These are phyloP conservation scores for Hydropsyche betteni DNA, from an alignment of 2,888 invertebrate genomes.

Conservation along the genomic window DNA sequence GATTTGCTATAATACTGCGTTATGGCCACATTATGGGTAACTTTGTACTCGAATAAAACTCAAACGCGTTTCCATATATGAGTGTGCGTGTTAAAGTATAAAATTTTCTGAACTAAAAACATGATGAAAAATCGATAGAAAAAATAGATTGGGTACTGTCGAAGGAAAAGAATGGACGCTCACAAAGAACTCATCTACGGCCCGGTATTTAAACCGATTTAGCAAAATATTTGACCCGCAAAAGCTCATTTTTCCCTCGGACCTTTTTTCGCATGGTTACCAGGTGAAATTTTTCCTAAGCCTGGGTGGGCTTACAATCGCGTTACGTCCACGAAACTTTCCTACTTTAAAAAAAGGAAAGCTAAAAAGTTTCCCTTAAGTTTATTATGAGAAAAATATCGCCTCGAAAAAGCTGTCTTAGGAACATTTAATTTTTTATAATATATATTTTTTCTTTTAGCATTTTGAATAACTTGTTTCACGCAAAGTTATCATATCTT, in stretches of 20 bases:
- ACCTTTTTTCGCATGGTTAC: constrained; percentile 44
- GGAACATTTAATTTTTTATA: constrained; percentile 14
- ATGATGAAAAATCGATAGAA: constrained; percentile 26
- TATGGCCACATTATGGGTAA: neutral
- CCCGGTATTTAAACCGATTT: constrained; percentile 27
- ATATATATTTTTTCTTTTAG: constrained; percentile 6
- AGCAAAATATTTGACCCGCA: constrained; percentile 45
- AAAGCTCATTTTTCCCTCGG: constrained; percentile 41
- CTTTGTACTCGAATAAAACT: neutral
- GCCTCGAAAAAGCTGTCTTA: constrained; percentile 6
- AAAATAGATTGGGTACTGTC: constrained; percentile 10
- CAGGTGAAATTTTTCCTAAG: constrained; percentile 45
- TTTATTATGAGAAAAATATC: constrained; percentile 47
- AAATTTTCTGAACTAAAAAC: neutral
- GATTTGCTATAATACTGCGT: constrained; percentile 40
- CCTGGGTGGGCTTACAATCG: constrained; percentile 44
- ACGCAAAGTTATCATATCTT: too few species aligned
- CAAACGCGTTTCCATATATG: neutral
- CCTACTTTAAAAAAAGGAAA: constrained; percentile 46
- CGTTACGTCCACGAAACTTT: constrained; percentile 50
- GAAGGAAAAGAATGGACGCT: constrained; percentile 26
- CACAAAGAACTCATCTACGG: constrained; percentile 24
- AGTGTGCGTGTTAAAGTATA: neutral
- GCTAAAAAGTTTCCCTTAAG: constrained; percentile 43
- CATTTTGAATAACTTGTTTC: too few species aligned